A percentile compares a stretch with the other conserved stretches of the same genome.
phyloP scores from a whole-genome alignment of 2,888 invertebrate species.

The Xanthia icteritia region DNA sequence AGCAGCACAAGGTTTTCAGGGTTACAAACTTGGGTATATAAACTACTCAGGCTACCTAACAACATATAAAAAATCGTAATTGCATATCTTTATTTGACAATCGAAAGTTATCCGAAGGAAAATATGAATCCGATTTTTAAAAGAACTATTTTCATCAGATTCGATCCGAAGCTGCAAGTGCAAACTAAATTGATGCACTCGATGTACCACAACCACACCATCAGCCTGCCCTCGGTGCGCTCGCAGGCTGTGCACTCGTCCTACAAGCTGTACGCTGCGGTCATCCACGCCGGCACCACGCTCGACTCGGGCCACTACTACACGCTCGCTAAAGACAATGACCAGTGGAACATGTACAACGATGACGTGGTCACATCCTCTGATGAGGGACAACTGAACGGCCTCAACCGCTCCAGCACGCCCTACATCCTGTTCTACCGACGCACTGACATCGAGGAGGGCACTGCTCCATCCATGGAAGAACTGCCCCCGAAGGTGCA shows the following conservation, averaged over 20 bases:
- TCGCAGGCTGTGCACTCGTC: conserved; percentile 79
- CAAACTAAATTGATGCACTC: conserved; percentile 95
- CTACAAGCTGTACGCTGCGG: conserved; percentile 95
- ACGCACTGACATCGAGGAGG: conserved; percentile 85
- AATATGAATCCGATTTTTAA: conserved; percentile 32
- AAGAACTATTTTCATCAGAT: conserved; percentile 72
- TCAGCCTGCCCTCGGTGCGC: conserved; percentile 86
- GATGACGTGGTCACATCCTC: conserved; percentile 93
- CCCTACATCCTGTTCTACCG: conserved; percentile 95
- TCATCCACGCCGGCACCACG: conserved; percentile 95
- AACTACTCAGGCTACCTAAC: too few species aligned
- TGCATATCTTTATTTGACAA: conserved; percentile 9
- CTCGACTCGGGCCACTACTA: conserved; percentile 97
- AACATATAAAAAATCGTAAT: too few species aligned
- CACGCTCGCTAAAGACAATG: conserved; percentile 93
- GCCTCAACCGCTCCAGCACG: conserved; percentile 93
- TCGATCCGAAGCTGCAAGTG: conserved; percentile 89
- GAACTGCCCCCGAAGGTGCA: conserved; percentile 80
- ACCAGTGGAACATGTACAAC: conserved; percentile 95
- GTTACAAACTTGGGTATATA: too few species aligned
- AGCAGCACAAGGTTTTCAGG: too few species aligned
- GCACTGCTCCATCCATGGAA: conserved; percentile 74
- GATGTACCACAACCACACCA: conserved; percentile 90
- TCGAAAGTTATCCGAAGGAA: background rate
- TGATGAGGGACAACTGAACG: conserved; percentile 91